phyloP scores from a whole-genome alignment of 1,140 invertebrate genomes.

The Daktulosphaira vitifoliae region DNA sequence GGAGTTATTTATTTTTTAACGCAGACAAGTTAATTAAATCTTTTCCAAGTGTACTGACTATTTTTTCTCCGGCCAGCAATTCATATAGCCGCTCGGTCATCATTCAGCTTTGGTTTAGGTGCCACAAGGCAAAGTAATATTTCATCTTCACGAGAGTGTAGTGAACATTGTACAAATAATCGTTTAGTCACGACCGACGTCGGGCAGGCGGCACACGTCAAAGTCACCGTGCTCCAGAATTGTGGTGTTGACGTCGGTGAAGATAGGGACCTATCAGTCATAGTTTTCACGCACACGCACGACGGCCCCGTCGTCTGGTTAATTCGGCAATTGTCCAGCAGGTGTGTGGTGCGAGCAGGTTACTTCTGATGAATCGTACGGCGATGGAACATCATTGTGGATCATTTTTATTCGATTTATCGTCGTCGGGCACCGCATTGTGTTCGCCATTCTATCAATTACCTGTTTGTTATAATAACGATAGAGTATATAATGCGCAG shows the following conservation, averaged over 20 bases:
- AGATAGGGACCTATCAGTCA: neutral
- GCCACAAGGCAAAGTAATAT: neutral
- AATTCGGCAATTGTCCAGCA: slow-evolving; percentile 13
- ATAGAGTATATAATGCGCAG: neutral
- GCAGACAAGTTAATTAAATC: too few relatives aligned
- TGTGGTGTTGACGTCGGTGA: neutral
- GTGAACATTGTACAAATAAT: slow-evolving; percentile 16
- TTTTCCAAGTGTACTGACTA: too few relatives aligned
- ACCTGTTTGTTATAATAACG: neutral
- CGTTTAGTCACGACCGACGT: slow-evolving; percentile 29
- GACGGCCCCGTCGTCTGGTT: neutral
- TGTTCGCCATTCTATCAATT: slow-evolving; percentile 6
- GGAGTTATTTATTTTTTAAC: too few relatives aligned
- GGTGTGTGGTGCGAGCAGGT: neutral
- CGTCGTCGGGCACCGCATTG: too few relatives aligned
- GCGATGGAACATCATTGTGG: too few relatives aligned
- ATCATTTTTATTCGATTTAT: too few relatives aligned
- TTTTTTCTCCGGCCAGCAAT: too few relatives aligned
- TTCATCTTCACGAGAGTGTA: slow-evolving; percentile 8
- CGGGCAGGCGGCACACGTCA: neutral
- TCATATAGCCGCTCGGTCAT: too few relatives aligned
- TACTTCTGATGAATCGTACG: too few relatives aligned
- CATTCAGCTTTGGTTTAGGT: too few relatives aligned
- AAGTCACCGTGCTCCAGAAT: neutral
- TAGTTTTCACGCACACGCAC: neutral